Conservation (phyloP, 2,888 invertebrate genomes). For the Falcaria lacertinaria region DNA sequence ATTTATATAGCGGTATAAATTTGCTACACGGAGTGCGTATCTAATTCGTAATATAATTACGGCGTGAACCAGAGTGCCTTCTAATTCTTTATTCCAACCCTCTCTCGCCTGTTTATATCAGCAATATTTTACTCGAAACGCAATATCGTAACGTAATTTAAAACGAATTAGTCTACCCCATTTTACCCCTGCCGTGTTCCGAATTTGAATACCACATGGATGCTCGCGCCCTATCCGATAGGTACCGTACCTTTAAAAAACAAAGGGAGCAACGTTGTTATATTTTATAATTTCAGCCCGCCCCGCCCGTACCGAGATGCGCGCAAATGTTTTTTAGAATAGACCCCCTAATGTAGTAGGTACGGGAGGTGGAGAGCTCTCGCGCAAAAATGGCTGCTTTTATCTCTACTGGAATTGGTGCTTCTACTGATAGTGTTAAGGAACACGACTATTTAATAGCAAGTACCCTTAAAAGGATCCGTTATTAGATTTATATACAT, state of each 20-base stretch:
- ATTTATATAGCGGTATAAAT: constrained; percentile 14
- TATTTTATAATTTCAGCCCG: constrained; percentile 65
- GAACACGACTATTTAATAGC: constrained; percentile 30
- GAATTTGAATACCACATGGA: constrained; percentile 71
- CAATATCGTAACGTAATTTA: constrained; percentile 79
- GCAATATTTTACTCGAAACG: constrained; percentile 68
- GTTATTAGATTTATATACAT: background rate
- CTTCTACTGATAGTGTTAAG: constrained; percentile 47
- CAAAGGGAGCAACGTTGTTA: constrained; percentile 64
- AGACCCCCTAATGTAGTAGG: constrained; percentile 68
- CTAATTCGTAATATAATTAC: constrained; percentile 54
- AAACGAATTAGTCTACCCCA: constrained; percentile 78
- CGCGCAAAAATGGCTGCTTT: constrained; percentile 51
- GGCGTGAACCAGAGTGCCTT: constrained; percentile 36
- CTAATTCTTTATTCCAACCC: constrained; percentile 63
- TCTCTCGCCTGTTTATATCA: constrained; percentile 66
- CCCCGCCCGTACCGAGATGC: constrained; percentile 40
- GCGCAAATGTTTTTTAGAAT: constrained; percentile 56
- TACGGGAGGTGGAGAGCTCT: constrained; percentile 55
- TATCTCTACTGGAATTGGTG: constrained; percentile 49
- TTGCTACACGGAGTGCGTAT: constrained; percentile 29
- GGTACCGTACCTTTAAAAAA: constrained; percentile 61
- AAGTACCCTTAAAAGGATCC: constrained; percentile 10
- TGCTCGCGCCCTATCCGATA: constrained; percentile 62
- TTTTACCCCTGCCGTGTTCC: constrained; percentile 65